Evolutionary conservation across 1,140 invertebrate species (phyloP).

Genomic region (Drosophila trapezifrons): DNA sequence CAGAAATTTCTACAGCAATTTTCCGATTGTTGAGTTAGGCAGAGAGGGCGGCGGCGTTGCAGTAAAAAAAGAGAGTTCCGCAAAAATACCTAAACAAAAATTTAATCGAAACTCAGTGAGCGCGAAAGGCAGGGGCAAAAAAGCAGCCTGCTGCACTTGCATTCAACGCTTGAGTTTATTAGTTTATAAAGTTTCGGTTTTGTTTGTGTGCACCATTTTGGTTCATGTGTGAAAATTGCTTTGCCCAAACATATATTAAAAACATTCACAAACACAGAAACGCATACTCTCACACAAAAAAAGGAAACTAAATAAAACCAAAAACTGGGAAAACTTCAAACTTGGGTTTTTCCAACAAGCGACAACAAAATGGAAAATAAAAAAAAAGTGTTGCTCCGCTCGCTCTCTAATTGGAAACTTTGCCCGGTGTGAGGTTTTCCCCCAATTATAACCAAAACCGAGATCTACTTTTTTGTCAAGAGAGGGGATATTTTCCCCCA

Average conservation of each 20-base stretch:
- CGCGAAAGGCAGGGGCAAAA: slow-evolving; percentile 10
- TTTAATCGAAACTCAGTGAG: slow-evolving; percentile 44
- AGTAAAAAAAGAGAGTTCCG: slow-evolving; percentile 15
- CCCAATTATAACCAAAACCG: slow-evolving; percentile 51
- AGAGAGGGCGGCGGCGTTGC: not conserved
- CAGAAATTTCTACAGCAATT: slow-evolving; percentile 46
- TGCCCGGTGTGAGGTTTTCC: slow-evolving; percentile 49
- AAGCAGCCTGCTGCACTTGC: slow-evolving; percentile 4
- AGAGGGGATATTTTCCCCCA: not conserved
- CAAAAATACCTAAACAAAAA: slow-evolving; percentile 50
- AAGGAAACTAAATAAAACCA: slow-evolving; percentile 19
- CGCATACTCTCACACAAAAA: slow-evolving; percentile 5
- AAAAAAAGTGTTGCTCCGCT: slow-evolving; percentile 32
- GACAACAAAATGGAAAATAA: slow-evolving; percentile 21
- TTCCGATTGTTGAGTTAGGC: slow-evolving; percentile 44
- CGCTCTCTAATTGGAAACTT: slow-evolving; percentile 62
- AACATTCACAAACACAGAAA: slow-evolving; percentile 10
- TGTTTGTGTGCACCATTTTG: slow-evolving; percentile 36
- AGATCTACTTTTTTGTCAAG: slow-evolving; percentile 39
- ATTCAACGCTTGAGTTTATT: slow-evolving; percentile 37
- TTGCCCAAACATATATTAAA: slow-evolving; percentile 48
- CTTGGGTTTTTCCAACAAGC: slow-evolving; percentile 34
- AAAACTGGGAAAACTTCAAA: slow-evolving; percentile 47
- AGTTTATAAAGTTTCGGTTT: slow-evolving; percentile 60
- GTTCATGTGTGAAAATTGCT: slow-evolving; percentile 60